A percentile compares a stretch with the other conserved stretches of the same genome.
Conservation (phyloP, 2,797 vertebrate genomes). For the Sarcoramphus papa region DNA sequence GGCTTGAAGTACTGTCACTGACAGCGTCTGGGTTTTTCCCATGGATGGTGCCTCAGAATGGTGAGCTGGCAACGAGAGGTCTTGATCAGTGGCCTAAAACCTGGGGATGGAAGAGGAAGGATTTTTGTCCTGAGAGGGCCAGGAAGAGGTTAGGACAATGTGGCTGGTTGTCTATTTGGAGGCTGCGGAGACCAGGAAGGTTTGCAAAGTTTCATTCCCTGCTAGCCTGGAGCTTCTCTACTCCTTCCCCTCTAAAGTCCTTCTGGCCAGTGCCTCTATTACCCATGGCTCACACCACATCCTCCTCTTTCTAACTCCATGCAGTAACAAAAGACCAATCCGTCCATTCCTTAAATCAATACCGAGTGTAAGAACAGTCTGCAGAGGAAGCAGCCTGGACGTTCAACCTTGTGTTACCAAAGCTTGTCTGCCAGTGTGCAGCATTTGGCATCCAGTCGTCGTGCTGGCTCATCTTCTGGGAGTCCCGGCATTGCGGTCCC, state of each 20-base stretch:
- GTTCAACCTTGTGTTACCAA: background rate
- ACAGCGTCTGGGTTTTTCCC: fast-evolving
- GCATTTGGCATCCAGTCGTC: background rate
- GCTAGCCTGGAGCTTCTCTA: background rate
- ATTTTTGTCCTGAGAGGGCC: background rate
- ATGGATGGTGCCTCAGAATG: background rate
- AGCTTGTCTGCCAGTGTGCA: background rate
- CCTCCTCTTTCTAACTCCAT: background rate
- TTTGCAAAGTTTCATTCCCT: background rate
- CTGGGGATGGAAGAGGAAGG: background rate
- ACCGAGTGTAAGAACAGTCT: background rate
- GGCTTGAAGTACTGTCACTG: background rate
- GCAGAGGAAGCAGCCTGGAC: background rate
- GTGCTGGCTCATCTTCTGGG: background rate
- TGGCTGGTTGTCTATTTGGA: background rate
- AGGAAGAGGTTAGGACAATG: background rate
- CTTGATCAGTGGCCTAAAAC: background rate
- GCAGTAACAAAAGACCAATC: background rate
- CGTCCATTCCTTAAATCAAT: background rate
- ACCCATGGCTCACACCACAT: background rate
- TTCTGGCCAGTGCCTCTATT: background rate
- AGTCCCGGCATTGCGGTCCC: background rate
- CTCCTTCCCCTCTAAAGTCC: background rate
- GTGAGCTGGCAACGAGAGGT: background rate
- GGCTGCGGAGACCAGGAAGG: background rate